These are phyloP conservation scores for Zaprionus bogoriensis DNA, from an alignment of 2,888 invertebrate species.

Conservation along the genomic window DNA sequence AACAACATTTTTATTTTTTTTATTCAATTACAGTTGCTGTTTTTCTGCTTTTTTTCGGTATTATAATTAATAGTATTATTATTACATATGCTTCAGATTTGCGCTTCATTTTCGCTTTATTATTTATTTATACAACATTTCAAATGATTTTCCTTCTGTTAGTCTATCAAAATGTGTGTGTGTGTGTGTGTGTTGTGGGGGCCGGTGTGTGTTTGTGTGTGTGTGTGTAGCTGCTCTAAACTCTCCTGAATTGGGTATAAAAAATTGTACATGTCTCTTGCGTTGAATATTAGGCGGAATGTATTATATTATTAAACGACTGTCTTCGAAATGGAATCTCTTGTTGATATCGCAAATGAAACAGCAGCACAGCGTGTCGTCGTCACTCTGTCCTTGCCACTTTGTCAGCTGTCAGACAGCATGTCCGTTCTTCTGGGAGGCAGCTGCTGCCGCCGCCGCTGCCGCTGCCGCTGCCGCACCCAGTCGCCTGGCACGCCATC, in stretches of 20 bases:
- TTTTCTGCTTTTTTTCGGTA: slow-evolving; percentile 1
- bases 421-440: slow-evolving; percentile 52
- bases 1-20: slow-evolving; percentile 40
- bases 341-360: slow-evolving; percentile 82
- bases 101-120: slow-evolving; percentile 25
- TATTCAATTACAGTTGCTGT: slow-evolving; percentile 49
- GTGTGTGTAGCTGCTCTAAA: slow-evolving; percentile 21
- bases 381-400: not conserved
- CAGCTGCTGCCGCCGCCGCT: slow-evolving; percentile 12
- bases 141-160: slow-evolving; percentile 41
- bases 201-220: slow-evolving; percentile 16
- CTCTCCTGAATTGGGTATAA: slow-evolving; percentile 40
- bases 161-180: slow-evolving; percentile 57
- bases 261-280: slow-evolving; percentile 52
- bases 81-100: slow-evolving; percentile 41
- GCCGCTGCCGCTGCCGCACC: slow-evolving; percentile 33
- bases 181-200: slow-evolving; percentile 12
- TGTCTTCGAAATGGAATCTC: slow-evolving; percentile 79
- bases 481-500: slow-evolving; percentile 80
- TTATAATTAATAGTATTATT: slow-evolving; percentile 10
- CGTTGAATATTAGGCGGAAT: slow-evolving; percentile 36
- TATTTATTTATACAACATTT: slow-evolving; percentile 51
- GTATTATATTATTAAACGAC: slow-evolving; percentile 42
- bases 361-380: slow-evolving; percentile 57
- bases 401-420: slow-evolving; percentile 67